Base-by-base conservation (phyloP, 2,797 vertebrate species). In the Leptatherina wallacei region DNA sequence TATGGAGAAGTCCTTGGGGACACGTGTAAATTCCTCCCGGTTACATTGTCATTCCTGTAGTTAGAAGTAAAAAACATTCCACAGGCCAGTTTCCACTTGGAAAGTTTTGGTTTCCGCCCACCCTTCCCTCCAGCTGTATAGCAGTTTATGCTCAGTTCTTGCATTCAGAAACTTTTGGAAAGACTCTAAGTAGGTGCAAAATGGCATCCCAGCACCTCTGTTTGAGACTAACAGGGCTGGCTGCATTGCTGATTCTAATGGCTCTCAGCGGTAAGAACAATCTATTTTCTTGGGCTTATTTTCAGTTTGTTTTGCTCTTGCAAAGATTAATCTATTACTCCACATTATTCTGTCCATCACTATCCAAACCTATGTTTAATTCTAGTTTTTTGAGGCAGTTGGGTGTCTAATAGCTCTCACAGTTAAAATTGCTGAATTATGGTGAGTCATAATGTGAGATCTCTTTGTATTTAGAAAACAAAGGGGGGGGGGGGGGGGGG, bases 161-260 rank as follows among this genome's bases (percentile, higher is more conserved):
- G 71, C 74, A 66, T 85, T 69, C 32, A 14, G 78, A 73, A 56
- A 54, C 64, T 65, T 56, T 49, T 66, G 60, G 29, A 27, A 58
- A 69, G 74, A 88, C 63, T 51, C 49, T 47, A 58, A 80, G 32
- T 1, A 55, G 44, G 32, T 18, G 42, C 67, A 86, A 72, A 66
- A 93, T 93, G 92, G 81, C 88, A 65, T 75, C 84, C 57, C 83
- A 76, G 78, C 80, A 61, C 73, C 75, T 91, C 32, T 74, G 6
- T 69, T n/a, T 89, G 77, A 92, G 69, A 81, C 61, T 86, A 29
- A 65, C 82, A 58, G 84, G 71, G 8, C 35, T 92, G 66, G 73
- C 65, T 66, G 54, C 73, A 1, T 1, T 92, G 64, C 67, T 91
- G 83, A 80, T 78, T 12, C 10, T 91, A 33, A 24, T 89, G 55